Base-by-base conservation (phyloP, 2,888 invertebrate genomes). In the Callyntrura sp. region DNA sequence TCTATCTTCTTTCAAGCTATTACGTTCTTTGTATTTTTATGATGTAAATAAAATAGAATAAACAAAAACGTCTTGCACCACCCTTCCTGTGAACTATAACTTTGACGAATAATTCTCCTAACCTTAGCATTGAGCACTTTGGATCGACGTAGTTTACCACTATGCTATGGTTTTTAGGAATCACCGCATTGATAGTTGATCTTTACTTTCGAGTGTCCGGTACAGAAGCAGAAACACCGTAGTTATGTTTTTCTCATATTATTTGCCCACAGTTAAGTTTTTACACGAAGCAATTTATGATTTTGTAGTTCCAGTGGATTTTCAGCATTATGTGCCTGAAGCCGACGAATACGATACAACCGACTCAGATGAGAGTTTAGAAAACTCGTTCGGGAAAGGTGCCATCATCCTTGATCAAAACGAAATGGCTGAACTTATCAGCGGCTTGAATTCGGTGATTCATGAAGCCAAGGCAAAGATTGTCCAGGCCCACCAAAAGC, bases 121-220 rank as follows among this genome's bases (percentile, higher is more conserved):
- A 45, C 11, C 12, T 73, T 23, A 6, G 11, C 51, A 45, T n/a
- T 3, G 51, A 51, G 11, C 51, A 51, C 12, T 65, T 65, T 25
- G 11, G 17, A 17, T 11, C 23, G 8, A 60, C 17, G 6, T 17
- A 11, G 20, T 20, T 9, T 8, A 14, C 5, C 60, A 60, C 17
- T 0, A 81, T 82, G 83, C 68, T 84, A 17, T 84, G 83, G 83
- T 55, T 84, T 55, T 5, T 84, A 4, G 83, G 83, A n/a, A 4
- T 48, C 0, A 51, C 17, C 0, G 68, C 17, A 12, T 1, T 84
- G n/a, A 1, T 68, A 11, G 23, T 84, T 20, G 83, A 84, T 17
- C 51, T 84, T 55, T 84, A 35, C n/a, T 55, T 28, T 5, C 14
- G 68, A 20, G 17, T 84, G 9, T 51, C 68, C 51, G 20, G 83